Evolutionary conservation across 1,140 invertebrate species (phyloP).

Genomic region (Sogatella furcifera): DNA sequence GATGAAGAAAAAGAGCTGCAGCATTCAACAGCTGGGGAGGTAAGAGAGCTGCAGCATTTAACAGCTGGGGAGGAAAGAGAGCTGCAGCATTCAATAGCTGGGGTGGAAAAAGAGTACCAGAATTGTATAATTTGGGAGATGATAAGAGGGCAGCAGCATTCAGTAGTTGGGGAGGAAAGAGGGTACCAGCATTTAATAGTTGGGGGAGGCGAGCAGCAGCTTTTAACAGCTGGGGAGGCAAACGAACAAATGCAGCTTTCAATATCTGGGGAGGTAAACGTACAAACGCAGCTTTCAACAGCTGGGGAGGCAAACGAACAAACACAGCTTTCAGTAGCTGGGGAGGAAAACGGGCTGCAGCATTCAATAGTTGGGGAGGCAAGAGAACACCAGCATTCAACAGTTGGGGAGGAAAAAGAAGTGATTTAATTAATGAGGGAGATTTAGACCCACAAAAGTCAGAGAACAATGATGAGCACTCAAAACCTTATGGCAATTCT

Average conservation of each 20-base stretch:
- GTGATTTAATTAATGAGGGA: not conserved
- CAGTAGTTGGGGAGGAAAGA: constrained; percentile 26
- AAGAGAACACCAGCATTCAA: constrained; percentile 21
- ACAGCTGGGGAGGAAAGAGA: constrained; percentile 1
- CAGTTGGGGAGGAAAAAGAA: constrained; percentile 13
- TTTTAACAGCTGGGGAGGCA: constrained; percentile 13
- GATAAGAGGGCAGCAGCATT: constrained; percentile 18
- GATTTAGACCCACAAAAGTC: not conserved
- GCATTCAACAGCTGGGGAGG: not conserved
- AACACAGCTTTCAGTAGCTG: constrained; percentile 18
- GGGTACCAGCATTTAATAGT: constrained; percentile 22
- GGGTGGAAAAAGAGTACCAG: constrained; percentile 17
- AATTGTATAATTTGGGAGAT: not conserved
- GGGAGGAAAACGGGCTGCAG: constrained; percentile 20
- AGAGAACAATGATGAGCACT: too few species aligned
- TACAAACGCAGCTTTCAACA: constrained; percentile 8
- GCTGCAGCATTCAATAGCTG: constrained; percentile 13
- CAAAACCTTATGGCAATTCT: not conserved
- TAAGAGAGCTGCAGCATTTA: constrained; percentile 8
- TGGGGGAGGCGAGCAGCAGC: constrained; percentile 19
- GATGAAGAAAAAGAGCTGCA: constrained; percentile 1
- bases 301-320: constrained; percentile 11
- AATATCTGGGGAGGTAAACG: constrained; percentile 17
- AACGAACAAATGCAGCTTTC: constrained; percentile 12
- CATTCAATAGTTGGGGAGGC: constrained; percentile 28